Base-by-base conservation (phyloP, 64 coral and sea anemone genomes). In the Hydrozoanthus tunicans region DNA sequence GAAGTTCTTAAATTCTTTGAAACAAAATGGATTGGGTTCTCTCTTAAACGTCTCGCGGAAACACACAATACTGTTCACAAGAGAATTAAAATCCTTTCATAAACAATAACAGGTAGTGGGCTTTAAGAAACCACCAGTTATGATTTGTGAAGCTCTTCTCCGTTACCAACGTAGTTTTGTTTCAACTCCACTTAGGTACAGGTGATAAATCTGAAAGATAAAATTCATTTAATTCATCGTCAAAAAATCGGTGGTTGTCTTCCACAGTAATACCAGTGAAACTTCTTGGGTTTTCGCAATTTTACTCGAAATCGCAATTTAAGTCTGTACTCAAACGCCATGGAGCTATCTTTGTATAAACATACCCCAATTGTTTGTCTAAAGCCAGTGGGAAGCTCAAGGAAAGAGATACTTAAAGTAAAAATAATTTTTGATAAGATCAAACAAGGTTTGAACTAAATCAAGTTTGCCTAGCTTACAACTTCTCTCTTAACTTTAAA, bases 291-390 rank as follows among this genome's bases (percentile, higher is more conserved):
- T 43, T 43, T 43, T 43, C 32, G 32, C 32, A 43, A 43, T 51
- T 24, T 9, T 13, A 63, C 14, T 60, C 51, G 24, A 27, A 26
- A 55, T 63, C 1, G 26, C 58, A 52, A 14, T 82, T 64, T 64
- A 65, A 64, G 25, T 82, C 65, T 65, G 11, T 82, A 15, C 9
- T 2, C 6, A 64, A 82, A 61, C 61, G 59, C n/a, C 61, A 62
- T 82, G 61, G 13, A 32, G 80, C 27, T 82, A 65, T 13, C 24
- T 66, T 64, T 82, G 10, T 53, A 15, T 51, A 82, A 64, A 65
- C 60, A 82, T 51, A 11, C 55, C 24, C 53, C 53, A 15, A 14
- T 85, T 85, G 82, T 85, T 85, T 85, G 64, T 85, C 7, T 85
- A n/a, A 55, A 17, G 52, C 82, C 82, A 85, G 82, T 51, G n/a